Percentiles rank a stretch among this genome's conserved stretches.
These are phyloP conservation scores for Porphyrio hochstetteri DNA, from an alignment of 2,113 vertebrate species.

Conservation along the genomic window DNA sequence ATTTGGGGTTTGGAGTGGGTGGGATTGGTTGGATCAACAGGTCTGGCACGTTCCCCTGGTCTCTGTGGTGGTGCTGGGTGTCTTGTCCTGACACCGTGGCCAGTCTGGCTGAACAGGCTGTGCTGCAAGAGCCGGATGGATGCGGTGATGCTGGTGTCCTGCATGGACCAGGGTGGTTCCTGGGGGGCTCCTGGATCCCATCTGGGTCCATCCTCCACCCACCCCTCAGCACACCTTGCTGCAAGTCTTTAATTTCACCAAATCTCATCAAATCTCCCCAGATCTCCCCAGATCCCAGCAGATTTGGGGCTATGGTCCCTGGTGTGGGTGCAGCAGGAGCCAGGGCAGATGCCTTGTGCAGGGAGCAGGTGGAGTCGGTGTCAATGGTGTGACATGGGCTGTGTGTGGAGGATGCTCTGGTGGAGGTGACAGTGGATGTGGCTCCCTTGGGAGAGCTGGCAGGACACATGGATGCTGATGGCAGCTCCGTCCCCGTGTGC, in stretches of 20 bases:
- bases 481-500: accelerated
- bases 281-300: too few relatives aligned
- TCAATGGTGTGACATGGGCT: too few relatives aligned
- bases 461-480: accelerated
- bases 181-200: neutral
- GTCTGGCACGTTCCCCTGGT: accelerated
- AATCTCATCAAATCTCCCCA: too few relatives aligned
- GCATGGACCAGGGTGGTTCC: accelerated
- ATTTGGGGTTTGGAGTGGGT: neutral
- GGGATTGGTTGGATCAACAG: neutral
- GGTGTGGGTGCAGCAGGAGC: accelerated
- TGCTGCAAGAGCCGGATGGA: accelerated
- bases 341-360: accelerated
- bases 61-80: accelerated
- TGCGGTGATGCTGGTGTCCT: accelerated
- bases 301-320: accelerated
- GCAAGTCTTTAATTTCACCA: accelerated
- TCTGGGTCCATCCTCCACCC: accelerated
- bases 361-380: neutral
- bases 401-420: neutral
- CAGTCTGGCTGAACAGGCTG: neutral
- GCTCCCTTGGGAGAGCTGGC: neutral
- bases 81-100: neutral
- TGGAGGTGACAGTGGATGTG: accelerated
- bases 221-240: neutral